Conservation (phyloP, 2,113 vertebrate species). For the Silurus asotus region DNA sequence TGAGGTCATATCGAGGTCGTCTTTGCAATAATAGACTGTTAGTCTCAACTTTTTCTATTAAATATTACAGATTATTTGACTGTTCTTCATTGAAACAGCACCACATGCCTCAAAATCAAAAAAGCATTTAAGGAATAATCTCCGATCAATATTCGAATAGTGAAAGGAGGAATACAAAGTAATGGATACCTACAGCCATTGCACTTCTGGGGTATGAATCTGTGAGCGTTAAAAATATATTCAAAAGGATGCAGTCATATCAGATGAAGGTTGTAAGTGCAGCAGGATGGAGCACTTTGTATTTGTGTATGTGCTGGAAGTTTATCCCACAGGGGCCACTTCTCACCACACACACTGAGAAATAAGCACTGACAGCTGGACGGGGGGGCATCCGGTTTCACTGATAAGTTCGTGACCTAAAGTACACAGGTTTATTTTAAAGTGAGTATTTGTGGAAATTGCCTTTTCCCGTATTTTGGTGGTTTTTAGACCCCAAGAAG, state of each 20-base stretch:
- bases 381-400: constrained; percentile 6
- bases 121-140: neutral
- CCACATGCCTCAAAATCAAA: no score
- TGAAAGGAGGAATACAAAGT: neutral
- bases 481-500: neutral
- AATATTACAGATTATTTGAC: neutral
- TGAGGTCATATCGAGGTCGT: neutral
- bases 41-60: neutral
- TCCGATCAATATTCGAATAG: neutral
- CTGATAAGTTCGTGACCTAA: constrained; percentile 33
- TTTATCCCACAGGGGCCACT: constrained; percentile 15
- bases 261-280: neutral
- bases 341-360: constrained; percentile 30
- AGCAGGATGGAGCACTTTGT: constrained; percentile 2
- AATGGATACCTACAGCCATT: neutral
- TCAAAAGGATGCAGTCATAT: constrained; percentile 37
- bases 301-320: constrained; percentile 15
- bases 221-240: constrained; percentile 40
- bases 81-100: no score
- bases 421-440: constrained; percentile 18
- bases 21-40: neutral
- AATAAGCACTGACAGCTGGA: constrained; percentile 25
- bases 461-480: neutral
- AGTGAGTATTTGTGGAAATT: neutral
- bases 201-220: neutral